These are phyloP conservation scores for Melinaea marsaeus DNA, from an alignment of 2,888 invertebrate genomes.

Conservation along the genomic window DNA sequence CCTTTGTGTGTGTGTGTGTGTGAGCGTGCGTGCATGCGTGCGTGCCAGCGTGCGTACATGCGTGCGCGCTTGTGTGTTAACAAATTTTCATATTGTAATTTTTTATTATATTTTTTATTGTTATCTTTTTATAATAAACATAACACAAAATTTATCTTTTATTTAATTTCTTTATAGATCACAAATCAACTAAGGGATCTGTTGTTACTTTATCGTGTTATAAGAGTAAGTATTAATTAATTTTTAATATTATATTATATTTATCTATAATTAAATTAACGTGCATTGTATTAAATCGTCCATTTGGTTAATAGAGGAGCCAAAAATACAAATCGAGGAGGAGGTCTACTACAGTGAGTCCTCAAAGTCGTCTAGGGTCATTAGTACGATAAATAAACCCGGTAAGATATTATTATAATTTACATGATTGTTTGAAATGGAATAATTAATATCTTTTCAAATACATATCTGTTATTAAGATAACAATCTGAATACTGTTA, in stretches of 20 bases:
- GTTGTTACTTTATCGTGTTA: constrained; percentile 78
- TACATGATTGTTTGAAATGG: no score
- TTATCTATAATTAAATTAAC: background rate
- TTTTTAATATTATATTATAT: background rate
- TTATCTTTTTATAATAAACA: background rate
- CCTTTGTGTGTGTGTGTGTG: no score
- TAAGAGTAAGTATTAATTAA: constrained; percentile 74
- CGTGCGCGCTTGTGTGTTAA: no score
- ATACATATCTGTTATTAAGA: no score
- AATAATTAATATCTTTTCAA: no score
- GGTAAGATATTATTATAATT: constrained; percentile 40
- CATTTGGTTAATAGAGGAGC: constrained; percentile 58
- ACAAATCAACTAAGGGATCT: constrained; percentile 76
- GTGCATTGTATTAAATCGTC: background rate
- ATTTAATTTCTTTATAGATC: constrained; percentile 66
- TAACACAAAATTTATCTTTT: constrained; percentile 13
- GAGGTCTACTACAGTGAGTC: constrained; percentile 62
- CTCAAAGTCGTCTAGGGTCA: constrained; percentile 55
- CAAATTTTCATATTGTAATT: no score
- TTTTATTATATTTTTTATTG: constrained; percentile 14
- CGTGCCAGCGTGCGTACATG: no score
- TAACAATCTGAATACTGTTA: no score
- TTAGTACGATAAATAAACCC: constrained; percentile 54
- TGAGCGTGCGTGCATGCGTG: no score
- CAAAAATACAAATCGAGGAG: constrained; percentile 70